Percentiles rank a stretch among this genome's conserved stretches.
phyloP scores from a whole-genome alignment of 2,888 invertebrate species.

The Lasioglossum morio region DNA sequence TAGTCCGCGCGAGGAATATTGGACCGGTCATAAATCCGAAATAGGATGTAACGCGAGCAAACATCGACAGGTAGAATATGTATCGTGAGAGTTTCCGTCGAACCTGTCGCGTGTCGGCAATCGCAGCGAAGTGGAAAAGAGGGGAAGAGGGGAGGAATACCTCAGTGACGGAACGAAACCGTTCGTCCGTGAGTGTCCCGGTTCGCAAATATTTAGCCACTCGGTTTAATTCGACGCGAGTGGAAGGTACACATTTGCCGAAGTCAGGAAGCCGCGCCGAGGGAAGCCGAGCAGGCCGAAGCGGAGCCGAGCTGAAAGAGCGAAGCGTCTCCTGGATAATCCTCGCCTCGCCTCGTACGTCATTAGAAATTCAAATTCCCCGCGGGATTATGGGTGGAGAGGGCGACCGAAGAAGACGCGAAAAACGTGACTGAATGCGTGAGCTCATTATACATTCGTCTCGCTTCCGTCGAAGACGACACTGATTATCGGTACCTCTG shows the following conservation, averaged over 20 bases:
- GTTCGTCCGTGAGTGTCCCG: neutral
- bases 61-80: neutral
- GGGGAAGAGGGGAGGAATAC: neutral
- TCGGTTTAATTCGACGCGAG: slow-evolving; percentile 31
- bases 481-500: slow-evolving; percentile 63
- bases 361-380: slow-evolving; percentile 72
- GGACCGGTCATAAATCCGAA: neutral
- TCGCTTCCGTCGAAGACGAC: slow-evolving; percentile 60
- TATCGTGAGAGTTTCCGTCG: neutral
- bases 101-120: neutral
- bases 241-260: slow-evolving; percentile 21
- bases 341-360: slow-evolving; percentile 45
- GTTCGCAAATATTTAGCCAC: slow-evolving; percentile 24
- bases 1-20: neutral
- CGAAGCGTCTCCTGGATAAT: slow-evolving; percentile 44
- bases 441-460: slow-evolving; percentile 68
- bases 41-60: neutral
- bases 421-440: slow-evolving; percentile 73
- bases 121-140: neutral
- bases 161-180: neutral
- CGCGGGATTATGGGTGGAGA: slow-evolving; percentile 47
- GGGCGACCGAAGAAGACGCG: slow-evolving; percentile 36
- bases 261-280: slow-evolving; percentile 15
- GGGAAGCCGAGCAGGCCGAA: neutral
- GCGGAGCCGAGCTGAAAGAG: neutral